Evolutionary conservation across 2,888 invertebrate genomes (phyloP), one percentile per base, ranked within the genome.

Genomic region (Arrhopalites spinosus): DNA sequence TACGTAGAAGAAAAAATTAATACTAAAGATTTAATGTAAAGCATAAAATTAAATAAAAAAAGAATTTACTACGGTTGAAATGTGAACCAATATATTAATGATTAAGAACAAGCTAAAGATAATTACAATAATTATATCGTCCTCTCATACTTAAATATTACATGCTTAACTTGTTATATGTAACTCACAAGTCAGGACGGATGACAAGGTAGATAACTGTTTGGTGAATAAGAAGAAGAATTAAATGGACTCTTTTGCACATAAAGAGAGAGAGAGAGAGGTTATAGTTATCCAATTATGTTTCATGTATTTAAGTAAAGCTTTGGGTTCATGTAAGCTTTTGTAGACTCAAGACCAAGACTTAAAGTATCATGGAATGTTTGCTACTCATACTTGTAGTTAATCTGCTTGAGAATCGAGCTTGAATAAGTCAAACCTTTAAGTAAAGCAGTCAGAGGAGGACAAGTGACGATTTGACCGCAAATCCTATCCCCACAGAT

Each of bases 201-300:
- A 53, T 17, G 23, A 53, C 53, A 53, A 5, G 3, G 15, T 5
- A 8, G 23, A 53, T 8, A 53, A 53, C 5, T 53, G 2, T 53
- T 53, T 23, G 3, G 36, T 63, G 27, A 23, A 63, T 63, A 63
- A 2, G 5, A 30, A 63, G 63, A 15, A 63, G 20, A 66, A 66
- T 66, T 29, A 63, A 29, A 36, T 36, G 36, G 25, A 27, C 30
- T 63, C 25, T 69, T 7, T 11, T 36, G 5, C 11, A 7, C 36
- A 7, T 11, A 7, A n/a, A n/a, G 36, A 7, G 3, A 36, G 3
- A 7, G 36, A 7, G 2, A 17, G 20, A 69, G 53, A 53, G 69
- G 69, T 69, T 69, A 29, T 36, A 69, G 69, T 53, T 69, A 71
- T 71, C 71, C 71, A 71, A 71, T 71, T 71, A 71, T 59, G 71